Base-by-base conservation (phyloP, 2,113 vertebrate species). In the Nothoprocta pentlandii region DNA sequence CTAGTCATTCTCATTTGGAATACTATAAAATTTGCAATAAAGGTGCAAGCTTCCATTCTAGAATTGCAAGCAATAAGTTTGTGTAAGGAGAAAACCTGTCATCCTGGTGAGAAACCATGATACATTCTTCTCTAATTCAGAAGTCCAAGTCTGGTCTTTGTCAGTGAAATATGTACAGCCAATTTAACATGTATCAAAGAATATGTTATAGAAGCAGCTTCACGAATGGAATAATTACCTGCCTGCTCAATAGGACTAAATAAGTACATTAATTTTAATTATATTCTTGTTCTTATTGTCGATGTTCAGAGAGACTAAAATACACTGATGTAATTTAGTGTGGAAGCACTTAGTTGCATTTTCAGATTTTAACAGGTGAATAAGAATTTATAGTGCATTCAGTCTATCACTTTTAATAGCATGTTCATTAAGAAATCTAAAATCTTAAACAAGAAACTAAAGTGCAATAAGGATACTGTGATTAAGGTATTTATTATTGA, bases 361-460 rank as follows among this genome's bases (percentile, higher is more conserved):
- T 11, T 63, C 22, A 44, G 16, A 56, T 74, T 39, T 77, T 1
- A 66, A 46, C 20, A 7, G 5, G 5, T 49, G 32, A 93, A 90
- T 42, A 64, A 85, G 79, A 59, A 94, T 91, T 93, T 82, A 87
- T 83, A 20, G 76, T 32, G 83, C 25, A 90, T 79, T 66, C 88
- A 83, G 2, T 49, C 42, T 80, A 76, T 77, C 88, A 79, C 44
- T 61, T 93, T 47, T 61, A 69, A 88, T 56, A 56, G 16, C 19
- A 6, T 19, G 10, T 61, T 62, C 0, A 20, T 68, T 47, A 22
- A 22, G 36, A 26, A 66, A 42, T 90, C 87, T 36, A 26, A 94
- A 89, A 63, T 42, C 49, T 42, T 34, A 28, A 87, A 56, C 13
- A 44, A 56, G 71, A 82, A 82, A 28, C 20, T 87, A 5, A 87